Evolutionary conservation across 2,888 invertebrate genomes (phyloP), one percentile per base, ranked within the genome.

Genomic region (Parasteatoda lunata): DNA sequence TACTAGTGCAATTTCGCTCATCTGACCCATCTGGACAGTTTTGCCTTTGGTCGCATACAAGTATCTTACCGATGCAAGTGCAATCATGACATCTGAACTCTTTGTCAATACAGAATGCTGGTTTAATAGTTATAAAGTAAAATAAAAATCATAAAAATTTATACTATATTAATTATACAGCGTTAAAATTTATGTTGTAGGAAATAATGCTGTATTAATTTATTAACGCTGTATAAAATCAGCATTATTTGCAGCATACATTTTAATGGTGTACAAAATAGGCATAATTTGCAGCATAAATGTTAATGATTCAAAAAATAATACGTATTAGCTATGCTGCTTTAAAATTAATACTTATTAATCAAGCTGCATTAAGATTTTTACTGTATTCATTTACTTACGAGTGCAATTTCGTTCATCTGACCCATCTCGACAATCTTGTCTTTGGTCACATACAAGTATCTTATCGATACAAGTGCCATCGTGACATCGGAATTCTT

Each of bases 11-110:
- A 0, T 94, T 91, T 6, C 92, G 91, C 89, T 94, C 96, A 91
- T 97, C 97, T 80, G 94, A 95, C 81, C 94, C 94, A 91, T 97
- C 97, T 5, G 95, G 96, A 90, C 97, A 97, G 91, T 97, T 97
- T 90, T 96, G 94, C 91, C 97, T 97, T 9, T 94, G 94, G 91
- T 97, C 97, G 91, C 97, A 97, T 45, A 95, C 94, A 97, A 97
- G 97, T 88, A 95, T 93, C 3, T 78, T 77, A 30, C 85, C 81
- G 5, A 89, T 88, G 52, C 89, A 89, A 8, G 90, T 88, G 0
- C 92, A 91, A 89, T 91, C 91, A 15, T 89, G 89, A 88, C 92
- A 92, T n/a, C 90, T 90, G 51, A 79, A 79, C 49, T 79, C 64
- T 4, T n/a, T 47, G n/a, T 6, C 5, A 9, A 5, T 48, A 49